phyloP scores from a whole-genome alignment of 2,113 vertebrate species.

The Scytalopus superciliaris region DNA sequence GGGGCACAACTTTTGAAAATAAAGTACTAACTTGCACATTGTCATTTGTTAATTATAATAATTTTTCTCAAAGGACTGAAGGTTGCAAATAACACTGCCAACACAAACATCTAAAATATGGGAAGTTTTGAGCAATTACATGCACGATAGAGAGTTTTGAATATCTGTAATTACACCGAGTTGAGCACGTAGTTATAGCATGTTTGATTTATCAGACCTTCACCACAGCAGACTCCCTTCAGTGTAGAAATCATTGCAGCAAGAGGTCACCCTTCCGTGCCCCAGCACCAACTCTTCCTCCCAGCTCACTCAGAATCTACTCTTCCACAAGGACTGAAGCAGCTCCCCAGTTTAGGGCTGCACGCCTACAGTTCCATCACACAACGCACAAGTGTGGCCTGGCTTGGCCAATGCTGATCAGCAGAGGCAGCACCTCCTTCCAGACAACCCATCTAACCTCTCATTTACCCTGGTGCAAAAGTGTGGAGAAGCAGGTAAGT shows the following conservation, averaged over 20 bases:
- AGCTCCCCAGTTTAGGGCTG: not conserved
- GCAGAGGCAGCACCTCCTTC: not conserved
- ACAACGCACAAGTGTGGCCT: not conserved
- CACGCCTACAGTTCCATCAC: not conserved
- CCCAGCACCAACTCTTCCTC: not conserved
- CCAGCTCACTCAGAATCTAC: not conserved
- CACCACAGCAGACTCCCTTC: not conserved
- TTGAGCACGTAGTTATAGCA: not conserved
- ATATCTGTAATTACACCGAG: constrained; percentile 24
- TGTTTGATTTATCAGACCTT: constrained; percentile 32
- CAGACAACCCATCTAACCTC: not conserved
- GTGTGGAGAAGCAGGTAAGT: not conserved
- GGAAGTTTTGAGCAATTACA: constrained; percentile 15
- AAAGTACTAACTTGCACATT: not conserved
- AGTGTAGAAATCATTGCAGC: not conserved
- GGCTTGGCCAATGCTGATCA: not conserved
- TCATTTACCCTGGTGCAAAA: not conserved
- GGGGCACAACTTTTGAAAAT: not conserved
- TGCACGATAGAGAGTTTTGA: constrained; percentile 27
- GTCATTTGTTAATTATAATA: not conserved
- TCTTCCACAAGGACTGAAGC: not conserved
- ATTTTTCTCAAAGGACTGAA: constrained; percentile 40
- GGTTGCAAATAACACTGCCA: constrained; percentile 20
- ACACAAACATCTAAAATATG: constrained; percentile 5
- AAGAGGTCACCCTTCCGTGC: not conserved